Conservation (phyloP, 1,140 invertebrate genomes). For the Idris sp. region DNA sequence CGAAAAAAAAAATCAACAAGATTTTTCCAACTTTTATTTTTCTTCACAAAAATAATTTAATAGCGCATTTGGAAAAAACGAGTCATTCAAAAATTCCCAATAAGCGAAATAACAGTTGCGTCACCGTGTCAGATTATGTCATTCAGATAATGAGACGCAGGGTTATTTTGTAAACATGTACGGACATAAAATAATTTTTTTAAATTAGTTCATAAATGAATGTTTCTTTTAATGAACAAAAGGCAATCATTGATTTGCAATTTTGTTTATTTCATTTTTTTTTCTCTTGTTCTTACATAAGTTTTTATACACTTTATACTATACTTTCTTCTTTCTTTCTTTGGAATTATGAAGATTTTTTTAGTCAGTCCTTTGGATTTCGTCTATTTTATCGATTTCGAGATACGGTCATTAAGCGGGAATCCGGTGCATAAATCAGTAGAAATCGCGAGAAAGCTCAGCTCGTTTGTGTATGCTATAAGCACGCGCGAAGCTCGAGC, state of each 20-base stretch:
- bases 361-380: constrained; percentile 22
- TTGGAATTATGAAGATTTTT: constrained; percentile 27
- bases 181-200: too few species aligned
- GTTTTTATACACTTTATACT: constrained; percentile 40
- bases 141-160: constrained; percentile 24
- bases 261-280: constrained; percentile 25
- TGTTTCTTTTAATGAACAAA: constrained; percentile 2
- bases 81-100: too few species aligned
- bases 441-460: constrained; percentile 53
- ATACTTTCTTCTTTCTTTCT: constrained; percentile 54
- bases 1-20: too few species aligned
- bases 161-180: constrained; percentile 6
- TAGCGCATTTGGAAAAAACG: too few species aligned
- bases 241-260: constrained; percentile 30
- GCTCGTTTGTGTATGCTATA: constrained; percentile 30
- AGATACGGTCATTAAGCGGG: constrained; percentile 42
- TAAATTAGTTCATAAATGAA: too few species aligned
- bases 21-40: too few species aligned
- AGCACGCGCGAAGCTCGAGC: constrained; percentile 36
- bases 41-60: too few species aligned
- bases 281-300: constrained; percentile 39
- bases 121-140: constrained; percentile 26
- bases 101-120: too few species aligned
- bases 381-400: constrained; percentile 36
- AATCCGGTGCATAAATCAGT: constrained; percentile 41